Conservation (phyloP, 2,797 vertebrate species). For the Ibycter americanus region DNA sequence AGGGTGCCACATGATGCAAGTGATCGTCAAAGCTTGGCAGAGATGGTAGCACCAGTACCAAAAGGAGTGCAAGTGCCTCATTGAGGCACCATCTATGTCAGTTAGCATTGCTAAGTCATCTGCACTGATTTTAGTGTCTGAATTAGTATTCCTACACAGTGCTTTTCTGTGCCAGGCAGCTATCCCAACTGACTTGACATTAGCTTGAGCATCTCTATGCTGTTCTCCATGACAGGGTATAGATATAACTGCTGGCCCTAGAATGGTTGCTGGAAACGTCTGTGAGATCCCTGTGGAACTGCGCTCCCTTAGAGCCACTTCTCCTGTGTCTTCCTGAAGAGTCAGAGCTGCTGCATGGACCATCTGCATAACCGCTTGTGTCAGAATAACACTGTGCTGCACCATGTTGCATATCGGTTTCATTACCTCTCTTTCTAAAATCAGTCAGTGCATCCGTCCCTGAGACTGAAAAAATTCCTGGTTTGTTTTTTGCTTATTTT, state of each 20-base stretch:
- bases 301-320: not conserved
- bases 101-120: not conserved
- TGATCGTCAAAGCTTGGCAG: fast-evolving
- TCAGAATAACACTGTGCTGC: not conserved
- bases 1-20: fast-evolving
- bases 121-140: not conserved
- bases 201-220: not conserved
- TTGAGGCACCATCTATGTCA: not conserved
- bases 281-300: not conserved
- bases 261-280: not conserved
- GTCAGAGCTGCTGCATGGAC: fast-evolving
- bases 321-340: not conserved
- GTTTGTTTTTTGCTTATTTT: not conserved
- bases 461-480: not conserved
- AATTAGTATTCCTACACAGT: not conserved
- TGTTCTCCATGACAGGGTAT: not conserved
- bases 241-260: fast-evolving
- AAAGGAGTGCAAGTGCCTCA: not conserved
- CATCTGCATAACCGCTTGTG: not conserved
- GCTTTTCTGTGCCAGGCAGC: not conserved
- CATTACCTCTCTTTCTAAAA: not conserved
- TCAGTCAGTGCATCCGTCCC: not conserved
- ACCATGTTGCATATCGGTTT: not conserved
- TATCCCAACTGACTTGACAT: not conserved
- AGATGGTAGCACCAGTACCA: not conserved